phyloP scores from a whole-genome alignment of 2,888 invertebrate genomes.

The Shargacucullia verbasci region DNA sequence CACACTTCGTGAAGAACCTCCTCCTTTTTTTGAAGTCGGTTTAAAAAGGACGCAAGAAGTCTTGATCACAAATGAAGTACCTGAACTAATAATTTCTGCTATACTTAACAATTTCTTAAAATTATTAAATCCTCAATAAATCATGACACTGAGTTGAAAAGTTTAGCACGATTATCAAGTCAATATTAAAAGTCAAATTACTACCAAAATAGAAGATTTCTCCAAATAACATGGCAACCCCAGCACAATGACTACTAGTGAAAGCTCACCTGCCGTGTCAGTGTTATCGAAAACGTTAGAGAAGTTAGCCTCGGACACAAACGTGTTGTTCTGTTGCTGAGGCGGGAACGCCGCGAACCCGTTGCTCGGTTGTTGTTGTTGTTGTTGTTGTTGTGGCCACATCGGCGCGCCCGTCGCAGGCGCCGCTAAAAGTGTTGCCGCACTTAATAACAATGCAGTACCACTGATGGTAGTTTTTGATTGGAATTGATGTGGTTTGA shows the following conservation, averaged over 20 bases:
- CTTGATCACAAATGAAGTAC: no score
- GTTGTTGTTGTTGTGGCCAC: slow-evolving; percentile 64
- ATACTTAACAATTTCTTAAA: no score
- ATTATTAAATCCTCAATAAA: no score
- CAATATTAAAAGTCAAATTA: neutral
- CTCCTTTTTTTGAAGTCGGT: no score
- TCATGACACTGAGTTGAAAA: no score
- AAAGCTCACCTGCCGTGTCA: slow-evolving; percentile 90
- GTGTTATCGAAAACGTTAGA: slow-evolving; percentile 95
- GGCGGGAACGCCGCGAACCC: slow-evolving; percentile 73
- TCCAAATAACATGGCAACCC: slow-evolving; percentile 54
- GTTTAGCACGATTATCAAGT: neutral
- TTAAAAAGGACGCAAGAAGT: no score
- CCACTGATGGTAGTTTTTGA: slow-evolving; percentile 35
- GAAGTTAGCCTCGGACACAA: slow-evolving; percentile 96
- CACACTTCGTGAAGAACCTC: no score
- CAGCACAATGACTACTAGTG: slow-evolving; percentile 59
- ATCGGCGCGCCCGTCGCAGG: slow-evolving; percentile 57
- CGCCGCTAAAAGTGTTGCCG: slow-evolving; percentile 55
- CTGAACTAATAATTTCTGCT: no score
- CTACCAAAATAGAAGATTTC: slow-evolving; percentile 32
- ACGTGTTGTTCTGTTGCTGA: slow-evolving; percentile 82
- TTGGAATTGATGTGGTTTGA: neutral
- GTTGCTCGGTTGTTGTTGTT: slow-evolving; percentile 67
- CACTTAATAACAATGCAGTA: slow-evolving; percentile 59